Percentiles rank a stretch among this genome's conserved stretches.
Conservation (phyloP, 2,113 vertebrate species). For the Caranx ignobilis region DNA sequence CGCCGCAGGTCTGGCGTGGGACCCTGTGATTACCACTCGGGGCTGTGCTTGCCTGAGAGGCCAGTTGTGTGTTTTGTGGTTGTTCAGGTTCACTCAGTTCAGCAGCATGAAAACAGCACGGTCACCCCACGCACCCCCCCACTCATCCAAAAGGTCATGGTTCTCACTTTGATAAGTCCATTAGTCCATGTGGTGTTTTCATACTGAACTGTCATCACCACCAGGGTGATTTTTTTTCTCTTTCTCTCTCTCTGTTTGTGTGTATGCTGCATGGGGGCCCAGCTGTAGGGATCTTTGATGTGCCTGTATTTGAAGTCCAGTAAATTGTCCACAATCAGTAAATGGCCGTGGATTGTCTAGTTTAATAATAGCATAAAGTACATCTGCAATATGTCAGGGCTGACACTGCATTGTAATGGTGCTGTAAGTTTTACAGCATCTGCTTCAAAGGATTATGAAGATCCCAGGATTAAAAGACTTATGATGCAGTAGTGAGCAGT, state of each 20-base stretch:
- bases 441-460: conserved; percentile 51
- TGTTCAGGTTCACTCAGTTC: conserved; percentile 39
- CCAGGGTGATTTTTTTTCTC: background rate
- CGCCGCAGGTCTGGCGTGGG: background rate
- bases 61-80: conserved; percentile 34
- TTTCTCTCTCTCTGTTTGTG: background rate
- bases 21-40: conserved; percentile 43
- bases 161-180: conserved; percentile 58
- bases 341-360: conserved; percentile 7
- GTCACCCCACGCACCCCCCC: background rate
- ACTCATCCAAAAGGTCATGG: conserved; percentile 38
- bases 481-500: conserved; percentile 37
- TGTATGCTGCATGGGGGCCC: conserved; percentile 9
- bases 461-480: conserved; percentile 52
- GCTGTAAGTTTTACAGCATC: conserved; percentile 42
- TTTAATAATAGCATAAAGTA: conserved; percentile 28
- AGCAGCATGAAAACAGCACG: conserved; percentile 37
- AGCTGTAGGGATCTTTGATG: conserved; percentile 42
- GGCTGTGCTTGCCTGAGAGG: conserved; percentile 7
- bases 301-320: conserved; percentile 34
- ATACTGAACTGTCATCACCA: conserved; percentile 18
- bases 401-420: conserved; percentile 12
- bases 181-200: conserved; percentile 56
- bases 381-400: conserved; percentile 28
- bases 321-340: conserved; percentile 19